These are phyloP conservation scores for Malacoraja senta DNA, from an alignment of 2,797 vertebrate species.

Conservation along the genomic window DNA sequence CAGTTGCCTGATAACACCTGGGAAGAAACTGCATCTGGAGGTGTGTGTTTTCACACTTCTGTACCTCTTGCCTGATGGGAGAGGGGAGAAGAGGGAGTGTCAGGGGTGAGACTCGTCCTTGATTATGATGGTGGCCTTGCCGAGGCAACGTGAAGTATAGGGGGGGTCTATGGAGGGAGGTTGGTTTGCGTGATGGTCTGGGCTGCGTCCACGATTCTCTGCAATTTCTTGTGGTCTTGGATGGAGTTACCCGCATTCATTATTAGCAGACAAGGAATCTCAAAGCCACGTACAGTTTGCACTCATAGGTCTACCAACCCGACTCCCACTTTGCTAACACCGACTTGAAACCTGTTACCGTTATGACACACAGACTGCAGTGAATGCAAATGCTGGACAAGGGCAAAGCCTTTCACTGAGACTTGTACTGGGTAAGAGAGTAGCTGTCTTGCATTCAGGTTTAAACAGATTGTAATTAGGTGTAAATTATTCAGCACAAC, in stretches of 20 bases:
- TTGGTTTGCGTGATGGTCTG: no score
- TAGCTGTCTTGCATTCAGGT: neutral
- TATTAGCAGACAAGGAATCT: neutral
- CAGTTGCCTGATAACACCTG: no score
- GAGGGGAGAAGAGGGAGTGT: no score
- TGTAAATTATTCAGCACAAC: neutral
- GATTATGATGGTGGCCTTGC: no score
- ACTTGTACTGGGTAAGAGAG: neutral
- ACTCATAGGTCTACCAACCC: neutral
- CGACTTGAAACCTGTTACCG: neutral
- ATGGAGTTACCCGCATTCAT: neutral
- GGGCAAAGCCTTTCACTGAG: neutral
- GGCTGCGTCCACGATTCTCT: no score
- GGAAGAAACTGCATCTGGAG: no score
- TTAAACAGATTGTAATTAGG: constrained; percentile 26
- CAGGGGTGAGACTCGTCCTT: no score
- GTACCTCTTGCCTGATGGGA: no score
- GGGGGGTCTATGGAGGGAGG: no score
- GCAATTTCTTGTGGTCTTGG: no score
- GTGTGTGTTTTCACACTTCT: no score
- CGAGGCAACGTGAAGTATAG: no score
- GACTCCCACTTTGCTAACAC: neutral
- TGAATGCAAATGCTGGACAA: neutral
- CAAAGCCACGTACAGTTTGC: neutral
- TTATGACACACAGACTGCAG: neutral